These are phyloP conservation scores for Cephus sareptanus DNA, from an alignment of 2,888 invertebrate species.

Conservation along the genomic window DNA sequence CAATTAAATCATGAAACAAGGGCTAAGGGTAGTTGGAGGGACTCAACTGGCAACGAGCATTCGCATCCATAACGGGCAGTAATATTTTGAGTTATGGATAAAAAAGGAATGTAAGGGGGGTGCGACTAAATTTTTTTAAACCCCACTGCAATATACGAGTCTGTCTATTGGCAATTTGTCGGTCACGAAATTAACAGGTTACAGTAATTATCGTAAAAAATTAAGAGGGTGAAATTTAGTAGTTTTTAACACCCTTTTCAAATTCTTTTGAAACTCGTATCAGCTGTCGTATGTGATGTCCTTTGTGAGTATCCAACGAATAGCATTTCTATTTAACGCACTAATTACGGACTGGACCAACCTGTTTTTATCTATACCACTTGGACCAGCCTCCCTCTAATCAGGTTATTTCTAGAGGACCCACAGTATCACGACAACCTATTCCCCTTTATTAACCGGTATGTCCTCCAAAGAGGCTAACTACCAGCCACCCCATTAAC, in stretches of 20 bases:
- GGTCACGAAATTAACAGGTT: background rate
- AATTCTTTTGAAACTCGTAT: background rate
- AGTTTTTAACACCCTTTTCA: background rate
- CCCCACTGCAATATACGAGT: background rate
- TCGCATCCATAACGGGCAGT: background rate
- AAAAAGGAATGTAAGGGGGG: background rate
- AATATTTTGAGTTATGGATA: background rate
- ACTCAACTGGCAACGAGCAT: background rate
- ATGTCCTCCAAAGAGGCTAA: background rate
- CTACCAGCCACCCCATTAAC: background rate
- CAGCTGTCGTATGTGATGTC: background rate
- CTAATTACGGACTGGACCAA: slow-evolving; percentile 42
- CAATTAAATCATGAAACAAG: slow-evolving; percentile 54
- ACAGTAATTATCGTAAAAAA: background rate
- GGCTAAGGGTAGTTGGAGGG: slow-evolving; percentile 30
- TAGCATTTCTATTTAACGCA: slow-evolving; percentile 29
- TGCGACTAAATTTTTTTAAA: background rate
- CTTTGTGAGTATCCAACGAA: background rate
- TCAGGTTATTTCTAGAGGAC: slow-evolving; percentile 30
- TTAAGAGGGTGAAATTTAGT: background rate
- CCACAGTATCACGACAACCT: background rate
- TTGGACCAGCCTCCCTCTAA: slow-evolving; percentile 31
- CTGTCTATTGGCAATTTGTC: background rate
- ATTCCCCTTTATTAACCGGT: background rate
- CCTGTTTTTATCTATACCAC: slow-evolving; percentile 42